Evolutionary conservation across 1,140 invertebrate species (phyloP).

Genomic region (Battus philenor): DNA sequence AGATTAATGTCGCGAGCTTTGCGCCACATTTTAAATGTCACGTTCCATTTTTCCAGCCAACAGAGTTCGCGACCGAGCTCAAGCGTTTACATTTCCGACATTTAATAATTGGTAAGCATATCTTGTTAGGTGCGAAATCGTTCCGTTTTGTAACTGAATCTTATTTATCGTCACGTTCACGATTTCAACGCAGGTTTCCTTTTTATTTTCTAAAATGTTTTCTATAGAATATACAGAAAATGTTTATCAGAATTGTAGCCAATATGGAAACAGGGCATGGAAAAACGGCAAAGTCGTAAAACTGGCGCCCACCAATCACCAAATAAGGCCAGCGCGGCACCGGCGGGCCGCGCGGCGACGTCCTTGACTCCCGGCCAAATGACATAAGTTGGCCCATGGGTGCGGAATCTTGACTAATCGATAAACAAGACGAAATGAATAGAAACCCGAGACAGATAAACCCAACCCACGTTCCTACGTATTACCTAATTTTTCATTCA

Average conservation of each 20-base stretch:
- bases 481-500: conserved; percentile 35
- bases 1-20: conserved; percentile 70
- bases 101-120: conserved; percentile 19
- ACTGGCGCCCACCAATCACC: conserved; percentile 72
- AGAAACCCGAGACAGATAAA: conserved; percentile 43
- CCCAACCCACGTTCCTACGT: conserved; percentile 46
- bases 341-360: conserved; percentile 55
- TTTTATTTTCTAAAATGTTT: too few relatives aligned
- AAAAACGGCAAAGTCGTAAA: conserved; percentile 73
- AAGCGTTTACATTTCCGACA: conserved; percentile 42
- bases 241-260: conserved; percentile 21
- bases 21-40: conserved; percentile 70
- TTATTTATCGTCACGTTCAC: too few relatives aligned
- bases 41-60: conserved; percentile 66
- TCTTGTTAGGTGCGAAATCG: conserved; percentile 11
- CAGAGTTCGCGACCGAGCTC: conserved; percentile 38
- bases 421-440: conserved; percentile 61
- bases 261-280: conserved; percentile 60
- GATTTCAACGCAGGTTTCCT: too few relatives aligned
- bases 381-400: conserved; percentile 72
- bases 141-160: not conserved
- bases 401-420: conserved; percentile 68
- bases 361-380: conserved; percentile 73
- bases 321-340: conserved; percentile 69
- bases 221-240: too few relatives aligned